Evolutionary conservation across 2,888 invertebrate genomes (phyloP), one percentile per base, ranked within the genome.

Genomic region (Melinaea marsaeus): DNA sequence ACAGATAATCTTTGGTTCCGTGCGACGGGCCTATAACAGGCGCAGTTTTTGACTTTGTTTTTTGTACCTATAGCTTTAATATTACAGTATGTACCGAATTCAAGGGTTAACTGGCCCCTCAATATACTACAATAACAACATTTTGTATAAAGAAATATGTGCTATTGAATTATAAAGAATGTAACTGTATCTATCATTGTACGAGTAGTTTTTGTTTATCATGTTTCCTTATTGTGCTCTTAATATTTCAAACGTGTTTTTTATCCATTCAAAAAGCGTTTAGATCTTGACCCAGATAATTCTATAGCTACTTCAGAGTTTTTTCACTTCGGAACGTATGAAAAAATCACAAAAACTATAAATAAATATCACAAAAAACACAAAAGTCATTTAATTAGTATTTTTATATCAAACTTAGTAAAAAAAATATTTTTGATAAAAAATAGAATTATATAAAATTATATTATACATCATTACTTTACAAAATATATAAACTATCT

Each of bases 11-110:
- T 90, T 79, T 90, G 89, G 61, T 67, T 67, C 77, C 82, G 82
- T 83, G 87, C 87, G 86, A 88, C 87, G 84, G 85, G 85, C 86
- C 88, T 84, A 85, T 86, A 87, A 84, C 88, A 81, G 85, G 77
- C 77, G 83, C 84, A 85, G 86, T 87, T 87, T 89, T 87, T 83
- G 85, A 86, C 88, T 89, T 84, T 90, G 89, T 90, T 90, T 90
- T 90, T 89, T 85, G 83, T 83, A 83, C 83, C 87, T 83, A 89
- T 85, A 85, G 84, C 84, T 85, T 90, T 89, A 90, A 90, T 90
- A 90, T 90, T 90, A 90, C 86, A 90, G 84, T 78, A 76, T 79
- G 85, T 83, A 83, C 83, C 80, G 77, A 85, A 86, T 89, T 86
- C 87, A 85, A 88, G 89, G 90, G 89, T 90, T 89, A 88, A 88